Conservation (phyloP, 2,113 vertebrate genomes). For the Ariopsis seemanni region DNA sequence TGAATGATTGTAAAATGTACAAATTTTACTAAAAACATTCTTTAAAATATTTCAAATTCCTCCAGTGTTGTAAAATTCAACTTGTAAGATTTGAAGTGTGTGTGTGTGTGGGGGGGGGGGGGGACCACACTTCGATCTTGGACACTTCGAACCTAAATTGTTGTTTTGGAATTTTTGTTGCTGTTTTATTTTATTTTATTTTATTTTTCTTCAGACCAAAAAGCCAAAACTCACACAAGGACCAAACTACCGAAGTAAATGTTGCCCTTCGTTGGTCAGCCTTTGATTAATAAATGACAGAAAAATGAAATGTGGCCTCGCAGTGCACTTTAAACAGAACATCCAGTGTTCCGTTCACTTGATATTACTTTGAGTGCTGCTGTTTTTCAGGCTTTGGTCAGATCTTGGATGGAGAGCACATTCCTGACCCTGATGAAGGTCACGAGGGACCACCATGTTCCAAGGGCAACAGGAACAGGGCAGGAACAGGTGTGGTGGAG, state of each 20-base stretch:
- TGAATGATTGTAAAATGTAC: not conserved
- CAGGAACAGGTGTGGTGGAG: conserved; percentile 36
- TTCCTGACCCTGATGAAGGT: conserved; percentile 35
- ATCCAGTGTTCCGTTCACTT: not conserved
- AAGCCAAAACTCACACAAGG: not conserved
- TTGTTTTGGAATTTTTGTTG: too few species aligned
- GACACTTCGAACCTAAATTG: not conserved
- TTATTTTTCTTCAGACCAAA: not conserved
- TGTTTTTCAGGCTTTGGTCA: conserved; percentile 15
- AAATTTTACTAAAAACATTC: too few species aligned
- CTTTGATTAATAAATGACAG: not conserved
- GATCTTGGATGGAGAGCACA: conserved; percentile 35
- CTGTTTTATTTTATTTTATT: too few species aligned
- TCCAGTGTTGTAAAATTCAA: too few species aligned
- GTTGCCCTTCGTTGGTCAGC: not conserved
- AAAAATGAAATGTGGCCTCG: not conserved
- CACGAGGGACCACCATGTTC: conserved; percentile 41
- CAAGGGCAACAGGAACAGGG: conserved; percentile 51
- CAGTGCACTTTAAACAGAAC: conserved; percentile 12
- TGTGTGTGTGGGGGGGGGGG: too few species aligned
- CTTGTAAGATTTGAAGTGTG: too few species aligned
- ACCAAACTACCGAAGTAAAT: not conserved
- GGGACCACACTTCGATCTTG: too few species aligned
- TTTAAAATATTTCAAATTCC: too few species aligned
- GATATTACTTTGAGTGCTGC: not conserved